Percentiles rank a stretch among this genome's conserved stretches.
Conservation (phyloP, 2,888 invertebrate species). For the Terebella lapidaria region DNA sequence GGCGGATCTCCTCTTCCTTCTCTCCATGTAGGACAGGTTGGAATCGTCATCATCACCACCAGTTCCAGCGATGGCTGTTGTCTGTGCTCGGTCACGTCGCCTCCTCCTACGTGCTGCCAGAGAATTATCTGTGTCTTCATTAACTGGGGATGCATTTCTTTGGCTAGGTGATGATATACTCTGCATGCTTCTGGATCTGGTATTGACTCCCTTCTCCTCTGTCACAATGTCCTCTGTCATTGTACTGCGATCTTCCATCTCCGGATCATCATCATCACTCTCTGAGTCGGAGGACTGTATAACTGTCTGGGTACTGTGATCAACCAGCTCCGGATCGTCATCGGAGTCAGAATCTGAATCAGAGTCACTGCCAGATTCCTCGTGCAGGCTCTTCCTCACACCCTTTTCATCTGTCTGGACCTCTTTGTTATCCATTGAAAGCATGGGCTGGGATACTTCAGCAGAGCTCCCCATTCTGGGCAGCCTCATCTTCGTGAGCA, state of each 20-base stretch:
- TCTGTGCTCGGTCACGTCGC: constrained; percentile 19
- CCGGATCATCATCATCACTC: constrained; percentile 8
- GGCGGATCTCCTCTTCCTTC: constrained; percentile 7
- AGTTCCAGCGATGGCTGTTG: constrained; percentile 10
- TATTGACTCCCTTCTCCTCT: constrained; percentile 43
- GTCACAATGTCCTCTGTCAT: constrained; percentile 28
- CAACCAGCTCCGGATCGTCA: constrained; percentile 6
- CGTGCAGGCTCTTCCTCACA: not conserved
- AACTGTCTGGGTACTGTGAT: constrained; percentile 21
- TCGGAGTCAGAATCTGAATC: constrained; percentile 24
- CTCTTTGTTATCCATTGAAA: constrained; percentile 1
- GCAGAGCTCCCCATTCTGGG: constrained; percentile 6
- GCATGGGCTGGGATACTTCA: not conserved
- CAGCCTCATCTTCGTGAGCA: constrained; percentile 27
- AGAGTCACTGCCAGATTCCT: constrained; percentile 23
- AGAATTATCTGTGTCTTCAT: constrained; percentile 11
- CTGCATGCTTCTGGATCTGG: constrained; percentile 29
- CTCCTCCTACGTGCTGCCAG: constrained; percentile 22
- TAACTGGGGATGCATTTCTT: not conserved
- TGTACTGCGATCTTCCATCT: constrained; percentile 21
- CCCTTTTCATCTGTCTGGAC: constrained; percentile 27
- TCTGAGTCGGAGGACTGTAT: constrained; percentile 1
- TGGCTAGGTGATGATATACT: not conserved
- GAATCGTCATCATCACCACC: not conserved
- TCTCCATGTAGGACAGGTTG: not conserved